Base-by-base conservation (phyloP, 2,113 vertebrate species). In the Coptodon rendalli region DNA sequence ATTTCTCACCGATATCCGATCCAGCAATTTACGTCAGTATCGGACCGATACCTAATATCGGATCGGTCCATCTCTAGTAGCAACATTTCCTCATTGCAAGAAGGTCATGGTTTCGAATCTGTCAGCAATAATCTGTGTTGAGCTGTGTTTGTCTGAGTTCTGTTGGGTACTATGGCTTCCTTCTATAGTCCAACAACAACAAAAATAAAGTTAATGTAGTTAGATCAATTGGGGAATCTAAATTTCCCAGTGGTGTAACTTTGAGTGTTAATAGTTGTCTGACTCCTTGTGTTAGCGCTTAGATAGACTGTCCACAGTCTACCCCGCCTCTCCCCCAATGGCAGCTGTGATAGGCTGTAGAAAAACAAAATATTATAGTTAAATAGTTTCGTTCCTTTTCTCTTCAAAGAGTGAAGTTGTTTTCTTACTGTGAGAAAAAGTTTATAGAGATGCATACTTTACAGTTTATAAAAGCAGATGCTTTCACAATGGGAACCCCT, bases 381-480 rank as follows among this genome's bases (percentile, higher is more conserved):
- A 50, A 50, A 8, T 11, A 50, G 17, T 50, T 10, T 19, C 1
- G 16, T 50, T 29, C 8, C 16, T 48, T 76, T 27, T 29, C 24
- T 11, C 24, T 76, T 48, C 40, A 76, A 29, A 48, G 6, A 48
- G 4, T 27, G 14, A 76, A 50, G 71, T 45, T 0, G 6, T 50
- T 76, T 50, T 76, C 4, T 2, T 48, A 76, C 43, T 76, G 43
- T 29, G 1, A 14, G 14, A 29, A 27, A 48, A 17, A 2, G 2
- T 76, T 76, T 17, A 76, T 50, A 11, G 24, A n/a, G 43, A 29
- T 12, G 10, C 43, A 31, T 31, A 50, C 10, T 78, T 31, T 31
- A 19, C 27, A 78, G 17, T 78, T 78, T 78, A 50, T 31, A 50
- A 78, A 78, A 78, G 71, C 27, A 50, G 45, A 78, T 78, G 45